Conservation (phyloP, 2,113 vertebrate genomes). For the Cettia cetti region DNA sequence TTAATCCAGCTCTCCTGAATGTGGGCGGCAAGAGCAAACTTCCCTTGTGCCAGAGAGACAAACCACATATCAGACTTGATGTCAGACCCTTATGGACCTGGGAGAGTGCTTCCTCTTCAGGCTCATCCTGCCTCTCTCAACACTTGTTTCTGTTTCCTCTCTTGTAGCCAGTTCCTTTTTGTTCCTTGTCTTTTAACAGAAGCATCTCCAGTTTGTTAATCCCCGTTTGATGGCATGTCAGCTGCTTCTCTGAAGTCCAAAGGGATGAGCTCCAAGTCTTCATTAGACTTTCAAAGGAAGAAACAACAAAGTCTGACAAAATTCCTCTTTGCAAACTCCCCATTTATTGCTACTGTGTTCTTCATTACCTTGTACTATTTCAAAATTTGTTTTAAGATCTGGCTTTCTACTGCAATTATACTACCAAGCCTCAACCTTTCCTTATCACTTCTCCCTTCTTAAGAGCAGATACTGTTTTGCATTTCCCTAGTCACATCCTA, state of each 20-base stretch:
- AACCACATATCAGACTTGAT: neutral
- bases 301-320: constrained; percentile 14
- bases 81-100: neutral
- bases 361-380: neutral
- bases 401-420: neutral
- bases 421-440: neutral
- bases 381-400: neutral
- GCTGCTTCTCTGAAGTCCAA: constrained; percentile 5
- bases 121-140: neutral
- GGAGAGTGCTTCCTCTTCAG: neutral
- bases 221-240: neutral
- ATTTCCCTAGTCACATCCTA: neutral
- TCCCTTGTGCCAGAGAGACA: neutral
- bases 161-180: neutral
- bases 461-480: neutral
- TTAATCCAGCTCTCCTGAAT: neutral
- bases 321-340: neutral
- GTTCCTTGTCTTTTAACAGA: neutral
- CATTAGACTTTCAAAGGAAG: constrained; percentile 15
- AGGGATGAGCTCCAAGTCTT: neutral
- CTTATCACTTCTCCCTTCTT: neutral
- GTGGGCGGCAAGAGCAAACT: neutral
- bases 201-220: neutral
- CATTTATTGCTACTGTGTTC: neutral
- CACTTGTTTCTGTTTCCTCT: neutral